These are phyloP conservation scores for Pocota personata DNA, from an alignment of 2,888 invertebrate species.

Conservation along the genomic window DNA sequence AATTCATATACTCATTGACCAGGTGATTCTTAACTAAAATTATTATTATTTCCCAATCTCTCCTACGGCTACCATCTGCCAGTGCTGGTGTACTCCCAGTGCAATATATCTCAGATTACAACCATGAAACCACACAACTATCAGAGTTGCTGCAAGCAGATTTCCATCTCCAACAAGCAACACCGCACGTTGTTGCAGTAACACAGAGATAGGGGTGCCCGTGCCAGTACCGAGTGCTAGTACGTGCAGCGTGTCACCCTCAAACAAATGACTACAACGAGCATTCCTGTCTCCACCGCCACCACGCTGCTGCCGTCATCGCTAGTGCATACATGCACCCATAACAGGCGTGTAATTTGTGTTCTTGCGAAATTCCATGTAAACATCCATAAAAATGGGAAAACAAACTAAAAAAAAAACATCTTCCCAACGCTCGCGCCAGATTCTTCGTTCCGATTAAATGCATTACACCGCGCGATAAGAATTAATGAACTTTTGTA, in stretches of 20 bases:
- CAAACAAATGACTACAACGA: constrained; percentile 38
- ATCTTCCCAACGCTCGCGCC: constrained; percentile 42
- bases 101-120: constrained; percentile 63
- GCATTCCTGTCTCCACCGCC: constrained; percentile 39
- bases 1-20: constrained; percentile 3
- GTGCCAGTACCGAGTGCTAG: not conserved
- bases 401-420: constrained; percentile 30
- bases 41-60: constrained; percentile 48
- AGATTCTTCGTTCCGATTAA: constrained; percentile 68
- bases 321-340: constrained; percentile 30
- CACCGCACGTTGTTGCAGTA: constrained; percentile 40
- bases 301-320: not conserved
- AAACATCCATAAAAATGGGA: constrained; percentile 62
- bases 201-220: constrained; percentile 51
- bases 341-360: constrained; percentile 59
- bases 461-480: constrained; percentile 70
- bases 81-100: not conserved
- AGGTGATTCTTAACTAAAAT: constrained; percentile 50
- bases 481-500: constrained; percentile 69
- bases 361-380: constrained; percentile 71
- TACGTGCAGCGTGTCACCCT: constrained; percentile 57
- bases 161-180: not conserved
- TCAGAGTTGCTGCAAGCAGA: constrained; percentile 2
- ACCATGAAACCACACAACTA: constrained; percentile 45
- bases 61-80: constrained; percentile 50